Evolutionary conservation across 2,888 invertebrate genomes (phyloP).

Genomic region (Megastigmus dorsalis): DNA sequence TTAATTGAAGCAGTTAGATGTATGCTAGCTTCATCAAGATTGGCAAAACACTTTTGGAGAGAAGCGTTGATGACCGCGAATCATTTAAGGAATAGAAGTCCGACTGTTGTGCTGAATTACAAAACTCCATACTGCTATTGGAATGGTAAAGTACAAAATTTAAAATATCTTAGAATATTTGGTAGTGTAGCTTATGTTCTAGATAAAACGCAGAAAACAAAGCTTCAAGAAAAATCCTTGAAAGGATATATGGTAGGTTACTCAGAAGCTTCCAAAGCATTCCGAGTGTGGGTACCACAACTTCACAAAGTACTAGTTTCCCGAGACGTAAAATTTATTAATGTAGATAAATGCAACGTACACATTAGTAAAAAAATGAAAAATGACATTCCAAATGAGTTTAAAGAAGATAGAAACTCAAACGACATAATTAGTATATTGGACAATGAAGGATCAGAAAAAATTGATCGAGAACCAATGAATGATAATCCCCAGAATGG

Average conservation of each 20-base stretch:
- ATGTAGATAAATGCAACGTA: background rate
- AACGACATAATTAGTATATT: no score
- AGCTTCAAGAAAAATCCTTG: background rate
- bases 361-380: background rate
- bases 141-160: background rate
- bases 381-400: background rate
- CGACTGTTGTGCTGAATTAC: background rate
- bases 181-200: background rate
- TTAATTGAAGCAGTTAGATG: constrained; percentile 1
- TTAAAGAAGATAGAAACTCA: background rate
- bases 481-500: background rate
- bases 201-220: no score
- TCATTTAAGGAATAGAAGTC: constrained; percentile 4
- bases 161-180: background rate
- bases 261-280: constrained; percentile 1
- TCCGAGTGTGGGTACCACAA: background rate
- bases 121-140: background rate
- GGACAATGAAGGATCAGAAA: background rate
- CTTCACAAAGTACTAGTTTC: background rate
- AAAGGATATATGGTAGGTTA: background rate
- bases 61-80: background rate
- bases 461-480: background rate
- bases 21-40: background rate
- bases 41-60: constrained; percentile 2
- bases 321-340: background rate